A percentile compares a stretch with the other conserved stretches of the same genome.
These are phyloP conservation scores for Zhengitettix transpicula DNA, from an alignment of 2,888 invertebrate species.

Conservation along the genomic window DNA sequence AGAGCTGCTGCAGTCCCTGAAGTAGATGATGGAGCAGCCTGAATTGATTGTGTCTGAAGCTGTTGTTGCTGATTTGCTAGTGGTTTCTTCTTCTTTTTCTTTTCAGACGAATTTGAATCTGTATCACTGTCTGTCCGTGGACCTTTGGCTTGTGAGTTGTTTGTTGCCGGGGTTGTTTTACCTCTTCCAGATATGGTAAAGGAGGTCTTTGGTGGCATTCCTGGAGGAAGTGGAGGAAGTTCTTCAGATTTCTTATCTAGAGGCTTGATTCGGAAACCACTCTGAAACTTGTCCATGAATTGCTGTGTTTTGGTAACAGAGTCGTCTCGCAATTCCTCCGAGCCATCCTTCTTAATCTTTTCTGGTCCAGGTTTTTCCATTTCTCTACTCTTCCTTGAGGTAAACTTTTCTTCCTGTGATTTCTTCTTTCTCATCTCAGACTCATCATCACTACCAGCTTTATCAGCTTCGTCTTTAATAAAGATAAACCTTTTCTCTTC, in stretches of 20 bases:
- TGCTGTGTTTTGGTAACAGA: slow-evolving; percentile 10
- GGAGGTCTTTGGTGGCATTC: slow-evolving; percentile 32
- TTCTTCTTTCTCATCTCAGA: slow-evolving; percentile 9
- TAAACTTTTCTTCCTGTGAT: slow-evolving; percentile 10
- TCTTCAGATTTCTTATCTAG: slow-evolving; percentile 24
- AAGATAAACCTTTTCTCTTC: slow-evolving; percentile 23
- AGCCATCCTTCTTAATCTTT: slow-evolving; percentile 8
- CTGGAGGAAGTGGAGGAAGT: slow-evolving; percentile 27
- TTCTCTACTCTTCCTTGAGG: slow-evolving; percentile 5
- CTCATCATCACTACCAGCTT: slow-evolving; percentile 12
- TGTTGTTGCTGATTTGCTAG: slow-evolving; percentile 14
- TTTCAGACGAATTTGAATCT: slow-evolving; percentile 26
- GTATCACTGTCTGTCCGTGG: slow-evolving; percentile 27
- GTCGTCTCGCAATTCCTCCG: slow-evolving; percentile 8
- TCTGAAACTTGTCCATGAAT: slow-evolving; percentile 12
- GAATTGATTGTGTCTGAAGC: background rate
- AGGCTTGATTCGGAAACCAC: slow-evolving; percentile 12
- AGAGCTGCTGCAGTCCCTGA: background rate
- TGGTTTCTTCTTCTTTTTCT: slow-evolving; percentile 17
- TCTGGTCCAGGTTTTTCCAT: slow-evolving; percentile 13
- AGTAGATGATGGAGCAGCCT: slow-evolving; percentile 32
- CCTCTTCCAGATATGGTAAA: slow-evolving; percentile 2
- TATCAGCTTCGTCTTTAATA: slow-evolving; percentile 15
- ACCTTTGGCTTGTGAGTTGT: slow-evolving; percentile 17
- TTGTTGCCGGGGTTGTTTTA: slow-evolving; percentile 19